These are phyloP conservation scores for Ceraclea dissimilis DNA, from an alignment of 2,888 invertebrate genomes.

Conservation along the genomic window DNA sequence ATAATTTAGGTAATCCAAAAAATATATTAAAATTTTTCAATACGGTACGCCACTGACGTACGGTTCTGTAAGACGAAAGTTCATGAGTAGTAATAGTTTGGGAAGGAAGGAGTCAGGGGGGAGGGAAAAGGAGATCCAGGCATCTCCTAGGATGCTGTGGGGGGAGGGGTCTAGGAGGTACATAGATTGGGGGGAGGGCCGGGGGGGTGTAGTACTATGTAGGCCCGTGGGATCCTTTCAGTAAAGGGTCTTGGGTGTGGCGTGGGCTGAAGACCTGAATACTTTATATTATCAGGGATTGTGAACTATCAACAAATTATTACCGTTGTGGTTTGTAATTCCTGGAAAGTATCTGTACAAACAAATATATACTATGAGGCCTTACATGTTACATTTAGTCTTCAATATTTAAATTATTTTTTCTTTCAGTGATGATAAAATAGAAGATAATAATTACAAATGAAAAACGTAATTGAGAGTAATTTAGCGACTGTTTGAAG, in stretches of 20 bases:
- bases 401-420: no score
- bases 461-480: no score
- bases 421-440: no score
- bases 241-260: conserved; percentile 17
- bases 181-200: no score
- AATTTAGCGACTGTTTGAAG: no score
- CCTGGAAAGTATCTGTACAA: no score
- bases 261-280: conserved; percentile 8
- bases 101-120: not conserved
- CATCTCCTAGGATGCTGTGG: conserved; percentile 1
- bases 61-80: conserved; percentile 14
- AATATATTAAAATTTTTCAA: no score
- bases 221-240: conserved; percentile 15
- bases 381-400: no score
- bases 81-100: conserved; percentile 5
- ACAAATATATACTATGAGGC: no score
- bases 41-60: not conserved
- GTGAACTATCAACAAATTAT: not conserved
- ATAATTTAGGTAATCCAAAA: not conserved
- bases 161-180: not conserved
- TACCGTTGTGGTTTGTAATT: no score
- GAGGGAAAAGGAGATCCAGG: not conserved
- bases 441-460: no score
- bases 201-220: not conserved
- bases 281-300: conserved; percentile 9